Conservation (phyloP, 2,888 invertebrate genomes). For the Watsonalla binaria region DNA sequence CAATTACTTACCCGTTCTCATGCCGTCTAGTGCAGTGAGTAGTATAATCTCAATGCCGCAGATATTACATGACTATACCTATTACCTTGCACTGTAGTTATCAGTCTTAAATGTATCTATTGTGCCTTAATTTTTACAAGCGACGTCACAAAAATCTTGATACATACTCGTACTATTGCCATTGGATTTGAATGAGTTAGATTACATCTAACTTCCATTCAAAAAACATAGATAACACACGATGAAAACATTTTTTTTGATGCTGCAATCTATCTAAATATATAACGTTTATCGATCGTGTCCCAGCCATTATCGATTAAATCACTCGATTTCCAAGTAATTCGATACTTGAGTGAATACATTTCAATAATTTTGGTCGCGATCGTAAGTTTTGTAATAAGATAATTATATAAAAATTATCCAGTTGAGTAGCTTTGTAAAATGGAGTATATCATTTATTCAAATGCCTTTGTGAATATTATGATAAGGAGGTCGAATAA, state of each 20-base stretch:
- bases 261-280: too few relatives aligned
- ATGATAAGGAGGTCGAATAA: not conserved
- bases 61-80: not conserved
- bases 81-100: too few relatives aligned
- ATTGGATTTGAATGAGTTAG: too few relatives aligned
- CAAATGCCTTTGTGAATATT: conserved; percentile 1
- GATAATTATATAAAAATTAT: too few relatives aligned
- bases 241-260: too few relatives aligned
- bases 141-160: too few relatives aligned
- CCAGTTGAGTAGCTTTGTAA: not conserved
- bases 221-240: too few relatives aligned
- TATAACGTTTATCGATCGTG: not conserved
- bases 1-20: not conserved
- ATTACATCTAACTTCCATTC: too few relatives aligned
- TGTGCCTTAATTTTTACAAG: too few relatives aligned
- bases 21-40: not conserved
- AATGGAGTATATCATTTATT: not conserved
- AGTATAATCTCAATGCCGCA: not conserved
- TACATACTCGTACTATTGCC: too few relatives aligned
- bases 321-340: not conserved
- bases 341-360: not conserved
- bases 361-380: not conserved
- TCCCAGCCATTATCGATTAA: conserved; percentile 1
- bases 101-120: too few relatives aligned
- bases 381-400: not conserved